Conservation (phyloP, 2,888 invertebrate species). For the Pterobdella sp. region DNA sequence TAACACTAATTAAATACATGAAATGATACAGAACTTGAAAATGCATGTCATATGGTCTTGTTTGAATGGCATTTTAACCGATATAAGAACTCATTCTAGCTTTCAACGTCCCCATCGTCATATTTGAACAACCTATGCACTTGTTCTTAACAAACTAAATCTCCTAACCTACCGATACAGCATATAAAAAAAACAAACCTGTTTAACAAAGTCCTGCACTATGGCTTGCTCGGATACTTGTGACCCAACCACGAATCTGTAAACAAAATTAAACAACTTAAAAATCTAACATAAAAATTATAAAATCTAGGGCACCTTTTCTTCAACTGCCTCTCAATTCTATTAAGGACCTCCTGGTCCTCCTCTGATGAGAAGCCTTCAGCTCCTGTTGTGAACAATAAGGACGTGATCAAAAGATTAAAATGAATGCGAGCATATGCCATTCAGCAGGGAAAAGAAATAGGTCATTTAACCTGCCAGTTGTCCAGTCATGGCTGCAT, state of each 20-base stretch:
- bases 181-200: no score
- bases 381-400: slow-evolving; percentile 62
- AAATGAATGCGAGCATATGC: not conserved
- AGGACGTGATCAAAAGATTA: not conserved
- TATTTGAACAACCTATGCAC: no score
- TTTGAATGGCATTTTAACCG: not conserved
- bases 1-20: not conserved
- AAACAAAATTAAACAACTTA: not conserved
- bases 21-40: slow-evolving; percentile 10
- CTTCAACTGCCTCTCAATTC: slow-evolving; percentile 89
- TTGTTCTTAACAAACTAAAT: no score
- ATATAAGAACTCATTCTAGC: not conserved
- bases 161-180: no score
- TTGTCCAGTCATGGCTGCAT: slow-evolving; percentile 85
- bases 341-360: slow-evolving; percentile 78
- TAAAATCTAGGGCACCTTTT: slow-evolving; percentile 54
- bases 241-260: slow-evolving; percentile 69
- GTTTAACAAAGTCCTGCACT: slow-evolving; percentile 67
- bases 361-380: slow-evolving; percentile 94
- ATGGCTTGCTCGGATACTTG: slow-evolving; percentile 91
- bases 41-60: not conserved
- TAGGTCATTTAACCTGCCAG: slow-evolving; percentile 62
- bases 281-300: not conserved
- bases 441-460: no score
- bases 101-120: not conserved